Evolutionary conservation across 2,888 invertebrate genomes (phyloP), one percentile per base, ranked within the genome.

Genomic region (Lasioglossum zephyrum): DNA sequence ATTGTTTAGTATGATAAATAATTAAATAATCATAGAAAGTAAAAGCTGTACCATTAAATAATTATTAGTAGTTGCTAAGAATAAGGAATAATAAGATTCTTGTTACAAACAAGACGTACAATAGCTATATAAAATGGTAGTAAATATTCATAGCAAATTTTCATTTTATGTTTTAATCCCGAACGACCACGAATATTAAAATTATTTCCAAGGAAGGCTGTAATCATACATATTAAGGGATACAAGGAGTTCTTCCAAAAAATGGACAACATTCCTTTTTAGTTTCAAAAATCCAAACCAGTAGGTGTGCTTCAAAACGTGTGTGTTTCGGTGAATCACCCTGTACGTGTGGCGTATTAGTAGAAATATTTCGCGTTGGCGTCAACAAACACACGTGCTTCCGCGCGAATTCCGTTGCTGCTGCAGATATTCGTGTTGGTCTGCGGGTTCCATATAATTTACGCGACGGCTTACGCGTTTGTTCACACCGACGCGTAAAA

Each of bases 311-410:
- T 57, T 57, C 57, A 57, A 11, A 57, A n/a, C 11, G n/a, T n/a
- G 4, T 11, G 57, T n/a, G 57, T n/a, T n/a, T 57, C n/a, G n/a
- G n/a, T n/a, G 57, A 57, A 57, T n/a, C 57, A n/a, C 11, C n/a
- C 57, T 57, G n/a, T n/a, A n/a, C 11, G n/a, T 57, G 57, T 0
- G 57, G 57, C 57, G 57, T 57, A 57, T 57, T 57, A 57, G 57
- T 57, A 57, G 57, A 57, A 57, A 57, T 57, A 57, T 57, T 75
- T 81, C 60, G 53, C 72, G 80, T n/a, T 31, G 16, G 76, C 69
- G 60, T 57, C 57, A 57, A 57, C 57, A n/a, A 57, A 57, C 57
- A 57, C 57, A 49, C 72, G 72, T 73, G 70, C 49, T 31, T 5
- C 16, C 69, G 41, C 26, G 13, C 77, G 36, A 53, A 57, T 22